Evolutionary conservation across 2,888 invertebrate genomes (phyloP), one percentile per base, ranked within the genome.

Genomic region (Drosophila pseudotakahashii): DNA sequence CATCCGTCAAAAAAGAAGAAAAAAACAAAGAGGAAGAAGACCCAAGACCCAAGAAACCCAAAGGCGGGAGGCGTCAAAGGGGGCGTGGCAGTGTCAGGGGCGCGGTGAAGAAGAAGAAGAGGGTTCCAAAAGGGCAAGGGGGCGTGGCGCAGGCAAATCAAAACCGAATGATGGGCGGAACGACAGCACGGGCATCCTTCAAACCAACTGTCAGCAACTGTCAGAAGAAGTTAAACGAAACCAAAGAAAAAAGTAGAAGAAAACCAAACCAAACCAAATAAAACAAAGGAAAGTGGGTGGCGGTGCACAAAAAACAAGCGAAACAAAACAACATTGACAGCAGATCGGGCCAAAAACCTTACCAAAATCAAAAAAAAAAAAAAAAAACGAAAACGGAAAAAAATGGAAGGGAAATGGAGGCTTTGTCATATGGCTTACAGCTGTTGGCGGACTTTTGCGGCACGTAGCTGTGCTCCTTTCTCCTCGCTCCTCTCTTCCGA

Each of bases 161-260:
- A 72, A 72, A 59, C 66, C 58, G 53, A 72, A 72, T 50, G 57
- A 68, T 68, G 68, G 68, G 58, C 59, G 50, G 51, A 50, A 26
- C 53, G 54, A 55, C 74, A 64, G 59, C 66, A 37, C 73, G 69
- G 76, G 69, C 77, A 86, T 86, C 78, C 87, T 79, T 83, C 81
- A 84, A 81, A 75, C 72, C 73, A 83, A 83, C 83, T 87, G 83
- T 84, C 84, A 84, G 81, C 83, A 87, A 84, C 87, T 87, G 87
- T 83, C 87, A 87, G 73, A 87, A 81, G 79, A 87, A 83, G 84
- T 86, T 86, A 81, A 83, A 81, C 81, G 81, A 81, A 82, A 81
- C 76, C 79, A 68, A 82, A 79, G 70, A 71, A 75, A 70, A 7
- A 77, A 61, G 62, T 64, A 75, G 68, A 77, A 61, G 64, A 67